These are phyloP conservation scores for Centruroides vittatus DNA, from an alignment of 1,140 invertebrate genomes.

Conservation along the genomic window DNA sequence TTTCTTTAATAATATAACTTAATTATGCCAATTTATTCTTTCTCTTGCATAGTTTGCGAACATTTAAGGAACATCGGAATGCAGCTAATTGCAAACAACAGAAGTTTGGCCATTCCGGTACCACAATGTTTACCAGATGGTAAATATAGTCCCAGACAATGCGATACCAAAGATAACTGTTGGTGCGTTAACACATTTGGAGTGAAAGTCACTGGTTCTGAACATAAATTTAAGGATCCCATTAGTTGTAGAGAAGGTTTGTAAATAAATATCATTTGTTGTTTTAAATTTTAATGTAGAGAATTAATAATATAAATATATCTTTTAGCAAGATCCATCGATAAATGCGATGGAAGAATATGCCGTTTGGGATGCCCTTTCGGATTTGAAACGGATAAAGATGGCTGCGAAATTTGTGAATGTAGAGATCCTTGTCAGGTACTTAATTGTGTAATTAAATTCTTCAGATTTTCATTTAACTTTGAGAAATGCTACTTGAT, in stretches of 20 bases:
- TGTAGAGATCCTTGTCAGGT: conserved; percentile 18
- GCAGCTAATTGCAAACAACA: conserved; percentile 63
- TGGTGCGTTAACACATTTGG: conserved; percentile 20
- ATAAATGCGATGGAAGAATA: conserved; percentile 9
- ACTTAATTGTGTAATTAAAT: not conserved
- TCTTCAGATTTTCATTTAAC: too few relatives aligned
- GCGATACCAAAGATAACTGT: conserved; percentile 30
- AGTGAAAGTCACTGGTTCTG: conserved; percentile 2
- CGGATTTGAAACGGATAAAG: conserved; percentile 16
- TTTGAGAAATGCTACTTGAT: too few relatives aligned
- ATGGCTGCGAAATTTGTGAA: conserved; percentile 16
- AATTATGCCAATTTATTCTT: not conserved
- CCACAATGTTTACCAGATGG: conserved; percentile 40
- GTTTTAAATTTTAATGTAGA: too few relatives aligned
- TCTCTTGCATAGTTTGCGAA: conserved; percentile 52
- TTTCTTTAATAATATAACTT: too few relatives aligned
- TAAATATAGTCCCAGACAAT: conserved; percentile 9
- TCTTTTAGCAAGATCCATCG: too few relatives aligned
- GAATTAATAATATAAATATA: too few relatives aligned
- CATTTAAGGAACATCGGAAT: conserved; percentile 62
- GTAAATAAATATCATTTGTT: too few relatives aligned
- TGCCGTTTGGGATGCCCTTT: conserved; percentile 18
- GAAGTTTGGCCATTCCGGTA: conserved; percentile 51
- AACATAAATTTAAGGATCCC: too few relatives aligned
- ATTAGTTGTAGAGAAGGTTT: too few relatives aligned